Evolutionary conservation across 2,113 vertebrate genomes (phyloP).

Genomic region (Oncorhynchus nerka): DNA sequence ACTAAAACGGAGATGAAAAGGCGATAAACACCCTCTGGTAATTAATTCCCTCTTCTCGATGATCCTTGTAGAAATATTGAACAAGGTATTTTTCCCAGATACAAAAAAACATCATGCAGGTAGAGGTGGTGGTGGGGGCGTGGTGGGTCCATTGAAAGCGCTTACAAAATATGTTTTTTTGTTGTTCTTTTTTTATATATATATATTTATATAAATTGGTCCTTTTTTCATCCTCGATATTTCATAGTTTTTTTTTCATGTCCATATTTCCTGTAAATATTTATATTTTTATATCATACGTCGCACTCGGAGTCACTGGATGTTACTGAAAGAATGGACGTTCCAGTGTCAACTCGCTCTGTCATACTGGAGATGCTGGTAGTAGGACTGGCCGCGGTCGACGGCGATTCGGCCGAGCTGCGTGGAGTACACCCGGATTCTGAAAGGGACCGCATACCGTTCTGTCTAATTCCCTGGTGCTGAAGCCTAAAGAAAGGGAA

Average conservation of each 20-base stretch:
- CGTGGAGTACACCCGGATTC: slow-evolving; percentile 95
- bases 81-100: slow-evolving; percentile 74
- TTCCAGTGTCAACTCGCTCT: slow-evolving; percentile 94
- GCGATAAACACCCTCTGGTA: slow-evolving; percentile 80
- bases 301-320: slow-evolving; percentile 99
- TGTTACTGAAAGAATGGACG: slow-evolving; percentile 97
- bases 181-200: slow-evolving; percentile 67
- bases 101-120: slow-evolving; percentile 87
- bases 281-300: slow-evolving; percentile 91
- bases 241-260: slow-evolving; percentile 76
- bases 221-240: slow-evolving; percentile 79
- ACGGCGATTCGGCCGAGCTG: slow-evolving; percentile 97
- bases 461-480: slow-evolving; percentile 97
- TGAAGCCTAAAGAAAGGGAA: slow-evolving; percentile 84
- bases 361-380: slow-evolving; percentile 98
- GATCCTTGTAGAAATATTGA: slow-evolving; percentile 89
- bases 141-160: slow-evolving; percentile 91
- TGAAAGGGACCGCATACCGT: slow-evolving; percentile 94
- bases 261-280: slow-evolving; percentile 81
- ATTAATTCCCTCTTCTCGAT: slow-evolving; percentile 86
- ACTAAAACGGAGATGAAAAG: slow-evolving; percentile 77
- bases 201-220: slow-evolving; percentile 80
- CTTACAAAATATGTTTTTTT: slow-evolving; percentile 91
- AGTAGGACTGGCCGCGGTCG: slow-evolving; percentile 95
- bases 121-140: slow-evolving; percentile 46